Evolutionary conservation across 2,888 invertebrate species (phyloP), one percentile per base, ranked within the genome.

Genomic region (Tenthredo distinguenda): DNA sequence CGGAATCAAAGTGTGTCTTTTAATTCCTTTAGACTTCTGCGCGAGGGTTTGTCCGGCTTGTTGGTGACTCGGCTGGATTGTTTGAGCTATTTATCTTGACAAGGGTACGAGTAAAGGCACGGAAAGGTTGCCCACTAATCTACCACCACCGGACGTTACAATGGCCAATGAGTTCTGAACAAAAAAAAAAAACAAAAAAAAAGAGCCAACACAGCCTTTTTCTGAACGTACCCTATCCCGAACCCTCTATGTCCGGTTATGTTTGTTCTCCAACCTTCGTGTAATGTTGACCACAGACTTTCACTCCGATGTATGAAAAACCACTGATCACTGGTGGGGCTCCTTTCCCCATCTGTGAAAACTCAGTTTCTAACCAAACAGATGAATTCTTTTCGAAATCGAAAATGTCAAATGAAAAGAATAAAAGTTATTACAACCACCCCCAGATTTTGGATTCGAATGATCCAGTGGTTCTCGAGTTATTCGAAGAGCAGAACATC

Each of bases 101-200:
- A 77, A 77, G 77, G 77, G 77, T 77, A 55, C 43, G 55, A 77
- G 77, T 26, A 77, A 55, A 77, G 77, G 77, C 26, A 77, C 50
- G 55, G 34, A 77, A 77, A 77, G 77, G 77, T 77, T 55, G 43
- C 74, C 74, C 74, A 74, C 74, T 74, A 74, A 74, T 74, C 74
- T 74, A 74, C 74, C 74, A 43, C 43, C 74, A 26, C 18, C 21
- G 74, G 40, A 74, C 40, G 74, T 74, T 74, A 74, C 74, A 74
- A 43, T 43, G 43, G 74, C 74, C 74, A 74, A 74, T 74, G 74
- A 74, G 26, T 40, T 74, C 40, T 43, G 40, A 10, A 68, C 12
- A 34, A 5, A 68, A 18, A 1, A 26, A 31, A 7, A 18, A 37
- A 71, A n/a, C 37, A 15, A 37, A 10, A 74, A 43, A 74, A 74